Percentiles rank a stretch among this genome's conserved stretches.
These are phyloP conservation scores for Lysiphlebus fabarum DNA, from an alignment of 1,140 invertebrate genomes.

Conservation along the genomic window DNA sequence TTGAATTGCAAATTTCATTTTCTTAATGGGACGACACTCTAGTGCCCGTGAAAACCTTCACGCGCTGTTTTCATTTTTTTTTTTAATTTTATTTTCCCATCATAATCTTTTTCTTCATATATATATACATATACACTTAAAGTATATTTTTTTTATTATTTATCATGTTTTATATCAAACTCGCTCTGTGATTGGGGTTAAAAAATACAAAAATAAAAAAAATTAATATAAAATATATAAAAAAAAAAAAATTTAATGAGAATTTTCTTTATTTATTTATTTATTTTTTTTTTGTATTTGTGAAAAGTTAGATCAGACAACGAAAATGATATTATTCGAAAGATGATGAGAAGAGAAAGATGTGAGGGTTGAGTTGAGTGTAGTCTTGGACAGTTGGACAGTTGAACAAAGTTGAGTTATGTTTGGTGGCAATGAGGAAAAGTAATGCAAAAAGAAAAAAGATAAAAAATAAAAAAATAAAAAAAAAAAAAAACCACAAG, in stretches of 20 bases:
- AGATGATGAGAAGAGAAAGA: constrained; percentile 26
- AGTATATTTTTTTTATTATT: background rate
- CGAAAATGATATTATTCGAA: constrained; percentile 34
- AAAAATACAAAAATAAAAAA: too few species aligned
- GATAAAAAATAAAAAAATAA: constrained; percentile 11
- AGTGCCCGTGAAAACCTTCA: constrained; percentile 23
- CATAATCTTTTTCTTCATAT: constrained; percentile 12
- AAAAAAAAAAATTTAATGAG: constrained; percentile 10
- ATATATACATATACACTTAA: constrained; percentile 5
- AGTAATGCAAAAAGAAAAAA: constrained; percentile 7
- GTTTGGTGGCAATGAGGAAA: constrained; percentile 6
- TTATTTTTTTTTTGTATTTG: background rate
- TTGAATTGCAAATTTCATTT: constrained; percentile 33
- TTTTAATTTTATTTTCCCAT: background rate
- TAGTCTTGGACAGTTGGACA: constrained; percentile 44
- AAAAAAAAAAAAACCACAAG: constrained; percentile 9
- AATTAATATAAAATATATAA: too few species aligned
- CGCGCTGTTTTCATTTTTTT: constrained; percentile 8
- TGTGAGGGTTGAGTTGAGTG: constrained; percentile 26
- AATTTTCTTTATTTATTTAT: background rate
- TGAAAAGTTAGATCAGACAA: too few species aligned
- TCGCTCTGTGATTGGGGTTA: constrained; percentile 11
- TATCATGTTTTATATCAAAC: background rate
- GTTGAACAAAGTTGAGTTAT: constrained; percentile 31
- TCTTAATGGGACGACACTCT: constrained; percentile 27